Evolutionary conservation across 2,797 vertebrate species (phyloP), one percentile per base, ranked within the genome.

Genomic region (Sebastes elongatus): DNA sequence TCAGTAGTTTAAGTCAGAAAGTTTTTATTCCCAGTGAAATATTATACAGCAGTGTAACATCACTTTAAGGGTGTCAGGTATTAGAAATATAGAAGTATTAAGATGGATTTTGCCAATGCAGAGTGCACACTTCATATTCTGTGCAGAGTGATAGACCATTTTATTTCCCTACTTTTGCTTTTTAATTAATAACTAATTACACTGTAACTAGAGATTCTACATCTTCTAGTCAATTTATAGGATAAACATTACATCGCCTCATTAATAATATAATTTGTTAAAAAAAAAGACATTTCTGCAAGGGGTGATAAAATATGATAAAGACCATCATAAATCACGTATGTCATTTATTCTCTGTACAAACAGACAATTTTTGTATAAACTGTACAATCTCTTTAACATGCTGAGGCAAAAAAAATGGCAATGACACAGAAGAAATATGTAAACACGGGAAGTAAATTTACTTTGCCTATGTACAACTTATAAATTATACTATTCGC

Each of bases 381-480:
- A 95, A 95, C 94, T 96, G 94, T 96, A 96, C 95, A 96, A 81
- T 80, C 76, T 71, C 53, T 73, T 85, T 30, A 79, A 91, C 91
- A 92, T 92, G 89, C 86, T 1, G 33, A 81, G 62, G 93, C 69
- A 82, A 86, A 73, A 23, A 10, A 11, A 70, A 70, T 10, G 53
- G 61, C 78, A 80, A 65, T 30, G 76, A 53, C 35, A 76, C 35
- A 75, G 33, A 74, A 86, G 73, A 82, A 78, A 49, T 66, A 74
- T 71, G 69, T 82, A 89, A 89, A 85, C 76, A 65, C 74, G 62
- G 18, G 23, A 78, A 55, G 46, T 70, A 69, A 83, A 89, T 75
- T 80, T 10, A 84, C 89, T 93, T 59, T 93, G 78, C 80, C 92
- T 93, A 95, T 95, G 86, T 96, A 95, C 93, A 96, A 87, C 64